A percentile compares a stretch with the other conserved stretches of the same genome.
Conservation (phyloP, 2,888 invertebrate genomes). For the Oscheius onirici region DNA sequence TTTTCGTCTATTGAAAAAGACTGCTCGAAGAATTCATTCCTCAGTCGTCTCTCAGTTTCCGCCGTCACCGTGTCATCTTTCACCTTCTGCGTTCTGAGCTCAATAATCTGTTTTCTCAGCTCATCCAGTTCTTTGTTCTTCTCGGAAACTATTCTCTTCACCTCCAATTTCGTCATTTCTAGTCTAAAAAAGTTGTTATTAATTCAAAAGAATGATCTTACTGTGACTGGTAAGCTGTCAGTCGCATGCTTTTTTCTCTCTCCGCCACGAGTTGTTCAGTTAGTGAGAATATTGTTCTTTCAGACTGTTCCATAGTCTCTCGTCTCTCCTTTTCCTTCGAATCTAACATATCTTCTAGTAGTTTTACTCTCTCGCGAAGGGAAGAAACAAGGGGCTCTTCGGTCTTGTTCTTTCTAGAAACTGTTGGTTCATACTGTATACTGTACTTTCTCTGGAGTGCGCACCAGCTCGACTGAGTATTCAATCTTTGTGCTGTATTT, state of each 20-base stretch:
- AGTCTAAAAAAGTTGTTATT: neutral
- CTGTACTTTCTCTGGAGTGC: no score
- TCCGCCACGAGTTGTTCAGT: conserved; percentile 13
- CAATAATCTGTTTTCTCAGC: conserved; percentile 17
- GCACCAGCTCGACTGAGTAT: no score
- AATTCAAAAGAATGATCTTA: neutral
- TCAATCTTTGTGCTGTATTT: no score
- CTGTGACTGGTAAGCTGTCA: conserved; percentile 15
- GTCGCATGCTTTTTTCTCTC: conserved; percentile 1
- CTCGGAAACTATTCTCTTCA: neutral
- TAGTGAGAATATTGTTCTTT: neutral
- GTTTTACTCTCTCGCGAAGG: conserved; percentile 8
- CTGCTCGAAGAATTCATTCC: conserved; percentile 20
- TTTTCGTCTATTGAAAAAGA: conserved; percentile 25
- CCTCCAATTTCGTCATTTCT: conserved; percentile 7
- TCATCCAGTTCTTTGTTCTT: conserved; percentile 24
- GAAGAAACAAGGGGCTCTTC: neutral
- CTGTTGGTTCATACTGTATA: no score
- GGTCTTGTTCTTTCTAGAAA: neutral
- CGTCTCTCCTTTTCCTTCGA: neutral
- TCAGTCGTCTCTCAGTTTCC: conserved; percentile 16
- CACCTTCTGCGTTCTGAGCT: conserved; percentile 2
- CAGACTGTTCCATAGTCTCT: neutral
- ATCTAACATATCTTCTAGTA: conserved; percentile 11
- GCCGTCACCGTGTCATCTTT: neutral